Percentiles rank a stretch among this genome's conserved stretches.
phyloP scores from a whole-genome alignment of 2,797 vertebrate genomes.

The Taeniopygia guttata region DNA sequence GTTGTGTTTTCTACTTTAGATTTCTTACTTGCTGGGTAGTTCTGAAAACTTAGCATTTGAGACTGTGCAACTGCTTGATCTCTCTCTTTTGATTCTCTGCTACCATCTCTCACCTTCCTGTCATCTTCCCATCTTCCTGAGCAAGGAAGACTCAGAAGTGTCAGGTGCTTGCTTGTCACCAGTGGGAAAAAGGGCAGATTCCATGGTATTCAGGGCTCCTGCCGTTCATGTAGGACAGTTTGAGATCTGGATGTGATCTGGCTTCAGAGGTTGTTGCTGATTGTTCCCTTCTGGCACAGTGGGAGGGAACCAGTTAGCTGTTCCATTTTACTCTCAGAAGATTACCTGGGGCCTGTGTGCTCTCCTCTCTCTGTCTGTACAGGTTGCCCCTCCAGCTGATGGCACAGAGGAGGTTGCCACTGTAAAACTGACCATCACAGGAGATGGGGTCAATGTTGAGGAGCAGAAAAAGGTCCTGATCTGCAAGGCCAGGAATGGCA shows the following conservation, averaged over 20 bases:
- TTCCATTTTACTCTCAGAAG: neutral
- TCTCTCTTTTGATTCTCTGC: neutral
- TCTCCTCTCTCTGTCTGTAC: neutral
- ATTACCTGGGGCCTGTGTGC: neutral
- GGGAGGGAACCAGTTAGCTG: neutral
- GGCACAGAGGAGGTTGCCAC: conserved; percentile 66
- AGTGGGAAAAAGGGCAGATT: neutral
- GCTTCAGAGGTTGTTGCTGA: neutral
- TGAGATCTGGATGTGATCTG: neutral
- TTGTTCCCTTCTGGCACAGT: neutral
- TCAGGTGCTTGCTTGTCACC: neutral
- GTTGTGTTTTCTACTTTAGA: neutral
- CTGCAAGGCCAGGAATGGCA: conserved; percentile 43
- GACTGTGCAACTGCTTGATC: neutral
- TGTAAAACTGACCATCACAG: conserved; percentile 64
- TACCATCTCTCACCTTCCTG: neutral
- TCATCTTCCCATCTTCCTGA: neutral
- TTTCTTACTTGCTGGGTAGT: neutral
- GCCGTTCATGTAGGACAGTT: neutral
- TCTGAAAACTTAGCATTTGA: neutral
- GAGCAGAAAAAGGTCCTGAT: conserved; percentile 77
- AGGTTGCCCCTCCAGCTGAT: conserved; percentile 75
- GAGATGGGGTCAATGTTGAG: neutral
- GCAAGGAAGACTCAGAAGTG: neutral
- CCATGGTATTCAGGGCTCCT: neutral